Evolutionary conservation across 1,140 invertebrate genomes (phyloP), one percentile per base, ranked within the genome.

Genomic region (Harlomillsia oculata): DNA sequence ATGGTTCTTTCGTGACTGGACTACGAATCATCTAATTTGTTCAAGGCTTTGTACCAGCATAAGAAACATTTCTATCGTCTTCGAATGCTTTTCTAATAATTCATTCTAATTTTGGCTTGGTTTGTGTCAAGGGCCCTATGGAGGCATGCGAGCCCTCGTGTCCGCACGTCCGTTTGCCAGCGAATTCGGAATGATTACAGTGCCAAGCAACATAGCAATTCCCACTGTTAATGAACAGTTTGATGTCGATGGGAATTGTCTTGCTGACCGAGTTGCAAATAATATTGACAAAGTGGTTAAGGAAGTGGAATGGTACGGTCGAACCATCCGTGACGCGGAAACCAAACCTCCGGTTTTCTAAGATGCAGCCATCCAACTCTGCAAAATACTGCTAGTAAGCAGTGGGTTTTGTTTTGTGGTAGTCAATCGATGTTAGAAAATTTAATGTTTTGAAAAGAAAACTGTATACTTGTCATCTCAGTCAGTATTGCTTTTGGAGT

Each of bases 171-270:
- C 68, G 3, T 70, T 75, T 50, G 61, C 74, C 1, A 69, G 69
- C 51, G 76, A 76, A 62, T 63, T 77, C 4, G 75, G 75, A 28
- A 72, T 73, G 68, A 52, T 77, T 18, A 70, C 70, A 54, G 67
- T 71, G 4, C 72, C 72, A 8, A 69, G 69, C 39, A 71, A 70
- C 34, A 71, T 72, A 53, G 61, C 61, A 9, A 73, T 74, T 43
- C 72, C 74, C 9, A 45, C 62, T 32, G 72, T 73, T 2, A 63
- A 69, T 6, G 63, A 70, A n/a, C 66, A 69, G 2, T 65, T 75
- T 21, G 62, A 67, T 52, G 70, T 69, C 44, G 62, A 69, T 21
- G 73, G 74, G 3, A 65, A 61, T 9, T 68, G 69, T 8, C 30
- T 36, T 2, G 67, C 68, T 39, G 66, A 70, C 8, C 57, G 68